Evolutionary conservation across 64 coral and sea anemone genomes (phyloP), one percentile per base, ranked within the genome.

Genomic region (Trachythela sp.): DNA sequence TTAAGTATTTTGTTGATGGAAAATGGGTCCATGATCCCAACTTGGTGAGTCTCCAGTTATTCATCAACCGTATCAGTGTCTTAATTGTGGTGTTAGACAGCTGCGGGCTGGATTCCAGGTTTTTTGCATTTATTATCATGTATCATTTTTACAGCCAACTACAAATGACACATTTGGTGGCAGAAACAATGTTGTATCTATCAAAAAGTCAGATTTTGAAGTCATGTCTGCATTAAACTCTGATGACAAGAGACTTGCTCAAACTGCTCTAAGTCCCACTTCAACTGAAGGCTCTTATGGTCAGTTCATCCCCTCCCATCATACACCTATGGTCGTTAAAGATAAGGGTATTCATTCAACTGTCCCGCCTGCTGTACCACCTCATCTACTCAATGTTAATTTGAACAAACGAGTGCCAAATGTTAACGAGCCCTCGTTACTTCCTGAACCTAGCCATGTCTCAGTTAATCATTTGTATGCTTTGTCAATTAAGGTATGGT

Each of bases 401-500:
- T 91, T 99, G 0, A 99, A 99, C 52, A 99, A 99, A 88, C 91
- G 91, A 48, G 93, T 95, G 1, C 91, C 94, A 24, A 91, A 99
- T 67, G 88, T 93, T 86, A 91, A 99, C 68, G 96, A 99, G 48
- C 96, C 96, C 0, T 99, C 96, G 0, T 86, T 99, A 38, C 77
- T 99, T 4, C 96, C 91, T 34, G 96, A 99, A 67, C 96, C 96
- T 37, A 91, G 93, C 54, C 93, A 99, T 85, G 96, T 99, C 52
- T 99, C 96, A 0, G 60, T 99, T 39, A 99, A 99, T 77, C 96
- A 99, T 84, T 76, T 99, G n/a, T 99, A 99, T 95, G 96, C 96
- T 4, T 87, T 99, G 26, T 99, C 96, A 18, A 99, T 99, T 20
- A 99, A 99, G 93, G 96, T 99, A 84, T 92, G 88, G 6, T 42